Conservation (phyloP, 2,888 invertebrate species). For the Lucinisca nassula region DNA sequence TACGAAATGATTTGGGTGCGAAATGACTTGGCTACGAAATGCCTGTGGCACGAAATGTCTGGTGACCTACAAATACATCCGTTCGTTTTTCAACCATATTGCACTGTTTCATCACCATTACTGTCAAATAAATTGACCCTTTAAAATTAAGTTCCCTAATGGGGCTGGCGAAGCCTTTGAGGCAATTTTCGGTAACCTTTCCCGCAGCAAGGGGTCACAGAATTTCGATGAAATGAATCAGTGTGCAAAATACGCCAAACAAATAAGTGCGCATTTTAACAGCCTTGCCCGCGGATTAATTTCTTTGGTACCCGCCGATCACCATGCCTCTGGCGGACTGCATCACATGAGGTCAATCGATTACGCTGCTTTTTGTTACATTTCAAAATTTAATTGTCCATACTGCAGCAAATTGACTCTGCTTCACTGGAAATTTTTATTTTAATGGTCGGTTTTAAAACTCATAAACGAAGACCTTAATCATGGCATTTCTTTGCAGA, state of each 20-base stretch:
- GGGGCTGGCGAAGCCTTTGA: background rate
- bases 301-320: conserved; percentile 61
- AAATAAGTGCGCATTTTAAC: conserved; percentile 14
- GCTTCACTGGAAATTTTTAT: conserved; percentile 36
- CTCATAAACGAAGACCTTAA: background rate
- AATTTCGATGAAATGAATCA: background rate
- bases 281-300: conserved; percentile 65
- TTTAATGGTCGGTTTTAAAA: conserved; percentile 1
- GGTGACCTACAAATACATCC: too few species aligned
- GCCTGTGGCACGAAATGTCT: too few species aligned
- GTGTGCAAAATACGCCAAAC: conserved; percentile 12
- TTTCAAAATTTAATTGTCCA: conserved; percentile 47
- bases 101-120: background rate
- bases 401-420: conserved; percentile 16
- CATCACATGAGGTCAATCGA: conserved; percentile 63
- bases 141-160: conserved; percentile 5
- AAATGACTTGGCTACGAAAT: too few species aligned
- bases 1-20: too few species aligned
- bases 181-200: conserved; percentile 12
- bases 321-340: conserved; percentile 61
- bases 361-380: conserved; percentile 49
- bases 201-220: background rate
- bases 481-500: too few species aligned
- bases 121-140: background rate
- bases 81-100: too few species aligned